Percentiles rank a stretch among this genome's conserved stretches.
These are phyloP conservation scores for Eulithis testata DNA, from an alignment of 2,888 invertebrate species.

Conservation along the genomic window DNA sequence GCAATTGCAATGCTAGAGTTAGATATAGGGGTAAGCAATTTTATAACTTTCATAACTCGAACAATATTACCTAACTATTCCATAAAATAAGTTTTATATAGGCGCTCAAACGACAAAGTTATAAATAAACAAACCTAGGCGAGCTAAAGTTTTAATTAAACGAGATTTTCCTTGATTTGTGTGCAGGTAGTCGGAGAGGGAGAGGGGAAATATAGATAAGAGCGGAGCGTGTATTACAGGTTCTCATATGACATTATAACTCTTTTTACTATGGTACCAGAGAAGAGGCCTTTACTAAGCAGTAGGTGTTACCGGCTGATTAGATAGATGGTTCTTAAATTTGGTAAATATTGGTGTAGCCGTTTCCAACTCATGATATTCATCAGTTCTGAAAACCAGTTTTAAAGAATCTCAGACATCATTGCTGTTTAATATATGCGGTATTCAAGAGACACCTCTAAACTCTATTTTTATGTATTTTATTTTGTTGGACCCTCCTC, in stretches of 20 bases:
- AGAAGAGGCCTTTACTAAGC: too few species aligned
- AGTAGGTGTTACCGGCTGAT: too few species aligned
- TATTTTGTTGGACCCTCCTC: too few species aligned
- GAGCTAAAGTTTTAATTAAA: slow-evolving; percentile 53
- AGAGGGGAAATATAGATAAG: slow-evolving; percentile 9
- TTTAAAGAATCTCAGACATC: too few species aligned
- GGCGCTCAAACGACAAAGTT: slow-evolving; percentile 30
- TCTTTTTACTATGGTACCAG: too few species aligned
- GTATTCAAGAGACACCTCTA: too few species aligned
- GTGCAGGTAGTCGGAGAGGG: slow-evolving; percentile 22
- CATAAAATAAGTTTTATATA: slow-evolving; percentile 12
- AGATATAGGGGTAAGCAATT: background rate
- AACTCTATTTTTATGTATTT: too few species aligned
- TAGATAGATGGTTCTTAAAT: too few species aligned
- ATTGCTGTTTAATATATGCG: too few species aligned
- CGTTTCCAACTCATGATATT: too few species aligned
- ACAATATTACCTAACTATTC: background rate
- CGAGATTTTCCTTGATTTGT: slow-evolving; percentile 45
- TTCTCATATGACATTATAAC: background rate
- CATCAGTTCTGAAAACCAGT: too few species aligned
- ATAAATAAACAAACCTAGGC: slow-evolving; percentile 40
- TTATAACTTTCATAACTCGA: background rate
- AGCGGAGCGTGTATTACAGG: background rate
- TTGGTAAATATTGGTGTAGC: too few species aligned
- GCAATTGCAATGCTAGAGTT: background rate